A percentile compares a stretch with the other conserved stretches of the same genome.
Conservation (phyloP, 1,140 invertebrate species). For the Drosophila novamexicana region DNA sequence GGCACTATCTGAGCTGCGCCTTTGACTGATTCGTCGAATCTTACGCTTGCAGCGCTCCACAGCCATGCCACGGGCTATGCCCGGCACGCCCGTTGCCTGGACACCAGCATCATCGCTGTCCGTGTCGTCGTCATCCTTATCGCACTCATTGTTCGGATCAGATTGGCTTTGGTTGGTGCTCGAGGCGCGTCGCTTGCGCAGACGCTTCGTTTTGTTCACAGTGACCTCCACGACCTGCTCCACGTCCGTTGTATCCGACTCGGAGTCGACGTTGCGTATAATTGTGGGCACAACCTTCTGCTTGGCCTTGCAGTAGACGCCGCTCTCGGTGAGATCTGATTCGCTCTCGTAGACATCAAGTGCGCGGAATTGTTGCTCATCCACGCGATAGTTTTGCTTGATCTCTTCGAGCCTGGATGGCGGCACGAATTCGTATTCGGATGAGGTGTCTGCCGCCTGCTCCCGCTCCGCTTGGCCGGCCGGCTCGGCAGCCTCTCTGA, state of each 20-base stretch:
- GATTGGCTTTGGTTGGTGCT: conserved; percentile 72
- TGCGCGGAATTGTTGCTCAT: conserved; percentile 71
- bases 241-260: conserved; percentile 52
- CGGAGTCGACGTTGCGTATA: conserved; percentile 61
- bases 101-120: conserved; percentile 53
- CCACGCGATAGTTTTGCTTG: conserved; percentile 71
- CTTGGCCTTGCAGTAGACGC: conserved; percentile 72
- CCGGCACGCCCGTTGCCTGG: conserved; percentile 62
- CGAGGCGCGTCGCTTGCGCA: conserved; percentile 73
- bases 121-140: conserved; percentile 29
- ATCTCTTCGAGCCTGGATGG: conserved; percentile 59
- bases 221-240: conserved; percentile 47
- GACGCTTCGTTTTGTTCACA: conserved; percentile 66
- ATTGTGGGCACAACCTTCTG: conserved; percentile 52
- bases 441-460: conserved; percentile 41
- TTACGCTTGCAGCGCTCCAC: conserved; percentile 73
- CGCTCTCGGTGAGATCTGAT: conserved; percentile 77
- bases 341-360: conserved; percentile 81
- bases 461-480: neutral
- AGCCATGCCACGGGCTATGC: conserved; percentile 71
- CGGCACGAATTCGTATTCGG: conserved; percentile 67
- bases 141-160: conserved; percentile 57
- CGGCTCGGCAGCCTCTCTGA: conserved; percentile 43
- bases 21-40: conserved; percentile 36
- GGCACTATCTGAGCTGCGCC: conserved; percentile 39